These are phyloP conservation scores for Panagrolaimus sp. DNA, from an alignment of 1,140 invertebrate genomes.

Conservation along the genomic window DNA sequence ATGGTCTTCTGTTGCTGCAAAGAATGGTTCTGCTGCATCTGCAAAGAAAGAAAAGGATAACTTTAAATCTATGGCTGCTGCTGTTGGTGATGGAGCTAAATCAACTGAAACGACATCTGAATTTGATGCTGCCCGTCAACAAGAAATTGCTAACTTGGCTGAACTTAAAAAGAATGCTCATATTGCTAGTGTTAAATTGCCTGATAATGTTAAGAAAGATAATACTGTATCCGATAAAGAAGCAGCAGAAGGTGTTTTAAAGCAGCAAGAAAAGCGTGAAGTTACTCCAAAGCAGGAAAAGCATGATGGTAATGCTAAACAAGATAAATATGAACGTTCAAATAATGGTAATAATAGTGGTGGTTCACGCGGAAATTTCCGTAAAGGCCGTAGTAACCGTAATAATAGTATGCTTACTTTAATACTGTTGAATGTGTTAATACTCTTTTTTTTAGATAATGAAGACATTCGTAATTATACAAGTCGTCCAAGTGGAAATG, in stretches of 20 bases:
- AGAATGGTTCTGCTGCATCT: neutral
- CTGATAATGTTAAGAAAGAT: neutral
- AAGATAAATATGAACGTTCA: too few species aligned
- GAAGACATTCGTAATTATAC: neutral
- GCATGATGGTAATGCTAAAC: too few species aligned
- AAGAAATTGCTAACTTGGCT: neutral
- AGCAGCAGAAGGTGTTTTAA: too few species aligned
- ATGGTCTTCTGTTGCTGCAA: conserved; percentile 14
- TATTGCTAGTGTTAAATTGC: neutral
- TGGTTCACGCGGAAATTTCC: too few species aligned
- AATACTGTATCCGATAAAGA: neutral
- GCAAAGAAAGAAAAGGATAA: neutral
- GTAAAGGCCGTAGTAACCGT: too few species aligned
- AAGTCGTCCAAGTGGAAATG: neutral
- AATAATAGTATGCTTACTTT: too few species aligned
- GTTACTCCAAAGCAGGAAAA: neutral
- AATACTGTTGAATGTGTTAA: too few species aligned
- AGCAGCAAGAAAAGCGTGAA: too few species aligned
- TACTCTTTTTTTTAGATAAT: neutral
- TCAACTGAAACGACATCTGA: neutral
- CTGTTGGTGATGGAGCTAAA: neutral
- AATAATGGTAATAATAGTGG: neutral
- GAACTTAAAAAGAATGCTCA: neutral
- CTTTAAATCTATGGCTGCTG: neutral
- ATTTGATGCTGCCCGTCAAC: neutral